Conservation (phyloP, 2,888 invertebrate genomes). For the Hydriomena furcata region DNA sequence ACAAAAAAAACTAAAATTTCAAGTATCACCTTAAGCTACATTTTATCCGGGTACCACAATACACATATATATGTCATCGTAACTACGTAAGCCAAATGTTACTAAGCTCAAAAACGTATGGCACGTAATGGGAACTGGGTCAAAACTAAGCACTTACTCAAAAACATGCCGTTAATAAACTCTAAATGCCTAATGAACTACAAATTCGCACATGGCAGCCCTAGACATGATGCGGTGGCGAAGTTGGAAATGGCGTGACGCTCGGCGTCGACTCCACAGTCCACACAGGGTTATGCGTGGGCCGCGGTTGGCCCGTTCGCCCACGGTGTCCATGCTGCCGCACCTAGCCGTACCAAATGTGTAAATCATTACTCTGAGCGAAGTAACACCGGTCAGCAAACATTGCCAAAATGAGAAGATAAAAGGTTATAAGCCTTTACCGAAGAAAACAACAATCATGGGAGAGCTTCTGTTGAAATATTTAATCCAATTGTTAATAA, state of each 20-base stretch:
- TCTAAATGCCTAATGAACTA: neutral
- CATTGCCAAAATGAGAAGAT: neutral
- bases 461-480: too few species aligned
- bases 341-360: slow-evolving; percentile 70
- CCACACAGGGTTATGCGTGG: slow-evolving; percentile 54
- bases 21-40: too few species aligned
- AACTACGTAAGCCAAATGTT: too few species aligned
- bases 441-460: too few species aligned
- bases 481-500: too few species aligned
- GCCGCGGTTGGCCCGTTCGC: slow-evolving; percentile 67
- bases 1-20: too few species aligned
- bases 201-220: slow-evolving; percentile 10
- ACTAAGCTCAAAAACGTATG: too few species aligned
- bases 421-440: neutral
- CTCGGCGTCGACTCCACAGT: slow-evolving; percentile 42
- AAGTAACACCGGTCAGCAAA: neutral
- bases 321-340: slow-evolving; percentile 65
- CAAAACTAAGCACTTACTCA: too few species aligned
- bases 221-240: slow-evolving; percentile 53
- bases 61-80: too few species aligned
- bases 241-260: slow-evolving; percentile 70
- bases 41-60: too few species aligned
- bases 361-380: slow-evolving; percentile 54
- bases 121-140: too few species aligned
- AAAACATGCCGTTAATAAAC: too few species aligned